These are phyloP conservation scores for Nomia melanderi DNA, from an alignment of 1,140 invertebrate species.

Conservation along the genomic window DNA sequence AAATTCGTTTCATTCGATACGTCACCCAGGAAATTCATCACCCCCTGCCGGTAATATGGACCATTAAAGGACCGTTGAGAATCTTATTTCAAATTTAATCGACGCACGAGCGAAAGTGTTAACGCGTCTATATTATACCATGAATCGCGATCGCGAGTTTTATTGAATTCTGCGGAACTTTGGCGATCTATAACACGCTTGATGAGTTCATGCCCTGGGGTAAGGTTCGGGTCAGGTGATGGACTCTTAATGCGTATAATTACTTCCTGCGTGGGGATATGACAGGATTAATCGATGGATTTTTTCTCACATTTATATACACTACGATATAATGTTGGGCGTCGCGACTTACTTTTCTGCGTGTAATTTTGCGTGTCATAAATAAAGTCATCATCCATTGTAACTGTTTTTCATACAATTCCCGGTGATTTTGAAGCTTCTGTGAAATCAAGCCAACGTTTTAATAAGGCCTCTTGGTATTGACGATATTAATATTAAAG, in stretches of 20 bases:
- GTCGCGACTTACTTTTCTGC: neutral
- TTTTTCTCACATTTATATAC: slow-evolving; percentile 3
- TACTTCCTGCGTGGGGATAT: slow-evolving; percentile 3
- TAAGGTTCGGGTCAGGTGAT: neutral
- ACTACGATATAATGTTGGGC: neutral
- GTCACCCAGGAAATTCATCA: too few species aligned
- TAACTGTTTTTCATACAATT: neutral
- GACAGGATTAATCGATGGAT: slow-evolving; percentile 11
- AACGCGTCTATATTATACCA: neutral
- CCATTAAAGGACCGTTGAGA: too few species aligned
- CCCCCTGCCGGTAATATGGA: too few species aligned
- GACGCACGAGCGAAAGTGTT: neutral
- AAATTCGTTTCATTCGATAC: too few species aligned
- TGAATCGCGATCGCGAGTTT: neutral
- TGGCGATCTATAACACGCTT: neutral
- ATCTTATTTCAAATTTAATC: too few species aligned
- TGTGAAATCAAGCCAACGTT: neutral
- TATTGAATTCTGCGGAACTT: neutral
- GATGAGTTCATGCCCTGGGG: neutral
- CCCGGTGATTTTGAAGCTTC: neutral
- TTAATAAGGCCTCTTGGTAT: neutral
- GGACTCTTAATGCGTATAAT: neutral
- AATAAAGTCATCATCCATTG: neutral
- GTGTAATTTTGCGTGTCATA: neutral
- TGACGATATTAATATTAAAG: neutral